Evolutionary conservation across 2,113 vertebrate species (phyloP).

Genomic region (Petrocephalus microphthalmus): DNA sequence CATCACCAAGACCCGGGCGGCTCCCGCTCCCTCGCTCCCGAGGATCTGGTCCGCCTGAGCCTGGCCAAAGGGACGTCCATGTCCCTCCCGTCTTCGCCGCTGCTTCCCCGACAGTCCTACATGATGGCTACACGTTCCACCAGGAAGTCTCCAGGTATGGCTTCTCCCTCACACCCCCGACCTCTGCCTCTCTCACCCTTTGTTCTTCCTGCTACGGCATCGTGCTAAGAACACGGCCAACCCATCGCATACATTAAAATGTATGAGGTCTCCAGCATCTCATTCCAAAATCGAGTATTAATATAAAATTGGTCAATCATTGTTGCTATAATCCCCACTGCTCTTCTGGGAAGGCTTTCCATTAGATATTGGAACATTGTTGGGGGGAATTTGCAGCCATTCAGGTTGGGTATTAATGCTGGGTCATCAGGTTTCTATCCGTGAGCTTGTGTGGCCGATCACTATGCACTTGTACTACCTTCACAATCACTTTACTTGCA

Average conservation of each 20-base stretch:
- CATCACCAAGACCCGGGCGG: conserved; percentile 52
- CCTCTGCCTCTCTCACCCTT: neutral
- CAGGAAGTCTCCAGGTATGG: conserved; percentile 91
- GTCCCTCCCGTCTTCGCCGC: conserved; percentile 92
- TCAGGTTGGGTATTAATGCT: neutral
- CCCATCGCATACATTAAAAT: neutral
- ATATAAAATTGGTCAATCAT: neutral
- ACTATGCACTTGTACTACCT: neutral
- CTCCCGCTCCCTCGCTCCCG: conserved; percentile 46
- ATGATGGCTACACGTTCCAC: conserved; percentile 71
- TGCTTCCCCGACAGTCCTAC: conserved; percentile 79
- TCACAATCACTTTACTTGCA: neutral
- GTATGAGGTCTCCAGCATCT: neutral
- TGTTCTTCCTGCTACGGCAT: neutral
- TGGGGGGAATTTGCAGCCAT: neutral
- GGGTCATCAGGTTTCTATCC: neutral
- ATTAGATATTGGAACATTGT: neutral
- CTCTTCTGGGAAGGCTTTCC: neutral
- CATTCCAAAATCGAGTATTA: neutral
- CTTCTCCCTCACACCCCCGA: neutral
- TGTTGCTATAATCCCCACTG: neutral
- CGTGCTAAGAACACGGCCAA: neutral
- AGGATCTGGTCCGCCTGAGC: conserved; percentile 69
- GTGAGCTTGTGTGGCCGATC: neutral
- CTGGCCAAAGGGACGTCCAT: conserved; percentile 86